Percentiles rank a stretch among this genome's conserved stretches.
Conservation (phyloP, 2,797 vertebrate genomes). For the Muraenolepis orangiensis region DNA sequence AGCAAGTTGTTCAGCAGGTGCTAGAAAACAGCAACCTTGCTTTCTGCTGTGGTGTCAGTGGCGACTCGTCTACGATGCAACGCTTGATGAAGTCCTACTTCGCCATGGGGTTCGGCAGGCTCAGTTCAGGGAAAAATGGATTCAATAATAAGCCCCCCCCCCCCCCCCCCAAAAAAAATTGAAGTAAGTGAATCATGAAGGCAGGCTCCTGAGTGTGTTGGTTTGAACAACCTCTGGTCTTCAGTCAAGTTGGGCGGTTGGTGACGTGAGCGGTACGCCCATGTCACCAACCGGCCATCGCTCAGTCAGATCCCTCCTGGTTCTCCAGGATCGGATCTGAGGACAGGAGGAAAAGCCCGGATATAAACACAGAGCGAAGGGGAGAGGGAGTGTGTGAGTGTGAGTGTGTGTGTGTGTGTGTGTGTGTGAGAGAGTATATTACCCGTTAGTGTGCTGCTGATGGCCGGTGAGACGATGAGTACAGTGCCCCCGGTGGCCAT, state of each 20-base stretch:
- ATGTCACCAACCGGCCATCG: not conserved
- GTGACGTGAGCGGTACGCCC: not conserved
- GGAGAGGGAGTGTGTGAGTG: not conserved
- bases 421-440: slow-evolving; percentile 16
- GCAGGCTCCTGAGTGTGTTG: not conserved
- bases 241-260: not conserved
- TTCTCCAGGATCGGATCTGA: slow-evolving; percentile 97
- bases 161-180: no score
- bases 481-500: slow-evolving; percentile 77
- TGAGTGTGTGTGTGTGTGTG: not conserved
- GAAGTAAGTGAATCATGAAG: not conserved
- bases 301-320: slow-evolving; percentile 85
- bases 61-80: not conserved
- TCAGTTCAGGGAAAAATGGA: not conserved
- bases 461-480: slow-evolving; percentile 88
- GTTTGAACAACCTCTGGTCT: not conserved
- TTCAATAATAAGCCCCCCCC: no score
- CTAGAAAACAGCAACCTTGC: not conserved
- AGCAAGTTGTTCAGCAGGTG: not conserved
- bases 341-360: slow-evolving; percentile 26
- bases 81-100: not conserved
- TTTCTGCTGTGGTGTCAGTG: not conserved
- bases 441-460: slow-evolving; percentile 82
- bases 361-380: slow-evolving; percentile 8
- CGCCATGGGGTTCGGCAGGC: not conserved